Evolutionary conservation across 2,797 vertebrate species (phyloP).

Genomic region (Huso huso): DNA sequence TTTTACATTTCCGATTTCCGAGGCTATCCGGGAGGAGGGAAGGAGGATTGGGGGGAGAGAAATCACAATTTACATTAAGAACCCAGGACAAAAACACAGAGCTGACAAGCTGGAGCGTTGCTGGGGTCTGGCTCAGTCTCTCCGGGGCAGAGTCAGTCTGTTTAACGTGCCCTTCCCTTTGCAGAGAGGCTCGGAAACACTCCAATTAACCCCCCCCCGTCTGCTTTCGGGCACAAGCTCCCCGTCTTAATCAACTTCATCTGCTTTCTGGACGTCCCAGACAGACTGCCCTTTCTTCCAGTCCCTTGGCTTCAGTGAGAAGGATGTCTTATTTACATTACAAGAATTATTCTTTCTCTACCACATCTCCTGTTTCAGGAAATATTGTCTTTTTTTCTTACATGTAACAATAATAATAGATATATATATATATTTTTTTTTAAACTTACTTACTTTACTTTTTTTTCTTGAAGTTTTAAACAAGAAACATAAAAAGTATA

Average conservation of each 20-base stretch:
- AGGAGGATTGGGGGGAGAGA: background rate
- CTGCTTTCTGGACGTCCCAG: conserved; percentile 58
- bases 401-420: conserved; percentile 23
- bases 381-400: conserved; percentile 51
- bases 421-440: background rate
- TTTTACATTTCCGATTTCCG: conserved; percentile 51
- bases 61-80: background rate
- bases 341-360: background rate
- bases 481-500: too few relatives aligned
- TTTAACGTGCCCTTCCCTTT: conserved; percentile 76
- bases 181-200: conserved; percentile 81
- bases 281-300: conserved; percentile 19
- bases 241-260: conserved; percentile 83
- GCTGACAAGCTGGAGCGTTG: too few relatives aligned
- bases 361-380: conserved; percentile 71
- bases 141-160: conserved; percentile 49
- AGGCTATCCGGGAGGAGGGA: background rate
- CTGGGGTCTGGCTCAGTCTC: conserved; percentile 21
- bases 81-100: background rate
- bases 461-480: too few relatives aligned
- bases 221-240: background rate
- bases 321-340: conserved; percentile 3
- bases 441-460: background rate
- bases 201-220: conserved; percentile 41
- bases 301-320: background rate